These are phyloP conservation scores for Protonemura montana DNA, from an alignment of 2,888 invertebrate genomes.

Conservation along the genomic window DNA sequence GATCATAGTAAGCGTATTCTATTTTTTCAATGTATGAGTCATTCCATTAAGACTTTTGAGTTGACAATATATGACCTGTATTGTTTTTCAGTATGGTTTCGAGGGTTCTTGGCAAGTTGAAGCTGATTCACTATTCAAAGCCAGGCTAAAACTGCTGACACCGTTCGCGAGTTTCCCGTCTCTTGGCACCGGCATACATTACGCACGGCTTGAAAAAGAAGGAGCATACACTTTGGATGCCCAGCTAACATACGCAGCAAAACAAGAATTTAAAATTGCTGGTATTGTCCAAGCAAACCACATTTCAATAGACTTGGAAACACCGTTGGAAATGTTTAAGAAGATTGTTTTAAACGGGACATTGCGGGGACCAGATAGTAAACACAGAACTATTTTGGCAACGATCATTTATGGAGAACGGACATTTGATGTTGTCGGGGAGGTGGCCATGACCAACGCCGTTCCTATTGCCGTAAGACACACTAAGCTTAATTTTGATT, in stretches of 20 bases:
- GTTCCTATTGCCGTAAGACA: background rate
- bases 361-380: constrained; percentile 20
- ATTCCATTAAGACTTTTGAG: constrained; percentile 55
- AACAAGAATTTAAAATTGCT: constrained; percentile 28
- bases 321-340: constrained; percentile 28
- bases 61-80: background rate
- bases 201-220: background rate
- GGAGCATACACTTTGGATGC: constrained; percentile 19
- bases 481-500: constrained; percentile 8
- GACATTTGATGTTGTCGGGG: constrained; percentile 5
- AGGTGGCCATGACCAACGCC: constrained; percentile 20
- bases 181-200: constrained; percentile 57
- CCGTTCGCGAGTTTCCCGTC: constrained; percentile 63
- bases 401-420: constrained; percentile 14
- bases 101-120: constrained; percentile 34
- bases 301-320: constrained; percentile 20
- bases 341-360: constrained; percentile 26
- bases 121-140: background rate
- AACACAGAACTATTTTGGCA: background rate
- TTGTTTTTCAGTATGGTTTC: constrained; percentile 21
- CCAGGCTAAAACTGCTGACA: constrained; percentile 58
- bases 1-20: constrained; percentile 51
- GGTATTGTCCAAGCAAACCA: background rate
- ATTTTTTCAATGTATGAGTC: background rate
- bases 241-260: constrained; percentile 21